Evolutionary conservation across 2,888 invertebrate genomes (phyloP), one percentile per base, ranked within the genome.

Genomic region (Meganola albula): DNA sequence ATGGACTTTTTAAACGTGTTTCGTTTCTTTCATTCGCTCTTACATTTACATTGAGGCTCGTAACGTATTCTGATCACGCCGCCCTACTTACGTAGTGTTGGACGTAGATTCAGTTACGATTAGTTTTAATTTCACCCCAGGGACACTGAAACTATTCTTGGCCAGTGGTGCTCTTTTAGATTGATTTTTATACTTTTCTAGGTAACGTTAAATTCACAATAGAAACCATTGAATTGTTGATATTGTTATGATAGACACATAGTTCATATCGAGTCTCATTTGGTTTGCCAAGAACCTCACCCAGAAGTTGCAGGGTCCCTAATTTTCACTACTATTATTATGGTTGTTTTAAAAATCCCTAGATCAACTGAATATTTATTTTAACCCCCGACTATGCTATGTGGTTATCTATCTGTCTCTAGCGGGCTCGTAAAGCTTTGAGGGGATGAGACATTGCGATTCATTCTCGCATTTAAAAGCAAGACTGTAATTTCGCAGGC

Each of bases 401-500:
- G 29, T 44, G 45, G 44, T 41, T 34, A 45, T 54, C n/a, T 11
- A 9, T 11, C n/a, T 10, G 3, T 9, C 8, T 18, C 20, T 65
- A 63, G 58, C 62, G 55, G 62, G 63, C 61, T 61, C 61, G 74
- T 71, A 73, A 74, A 74, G 79, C 80, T 80, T 78, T 80, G 80
- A 80, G 70, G 71, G 73, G 69, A 76, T 65, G 78, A 77, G 80
- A 79, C 82, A 75, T 72, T 72, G 78, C 73, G 74, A 80, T 78
- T 83, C 83, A 82, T 79, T 77, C 79, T 65, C 76, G 77, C 78
- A 77, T 79, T 83, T 83, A 79, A 83, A 84, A 84, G 80, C 75
- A 75, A 77, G 78, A 74, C 74, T 79, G 77, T 82, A 83, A 84
- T 84, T 82, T 82, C 65, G 67, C 76, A 75, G 72, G 73, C 77